These are phyloP conservation scores for Ethmia dodecea DNA, from an alignment of 2,888 invertebrate species.

Conservation along the genomic window DNA sequence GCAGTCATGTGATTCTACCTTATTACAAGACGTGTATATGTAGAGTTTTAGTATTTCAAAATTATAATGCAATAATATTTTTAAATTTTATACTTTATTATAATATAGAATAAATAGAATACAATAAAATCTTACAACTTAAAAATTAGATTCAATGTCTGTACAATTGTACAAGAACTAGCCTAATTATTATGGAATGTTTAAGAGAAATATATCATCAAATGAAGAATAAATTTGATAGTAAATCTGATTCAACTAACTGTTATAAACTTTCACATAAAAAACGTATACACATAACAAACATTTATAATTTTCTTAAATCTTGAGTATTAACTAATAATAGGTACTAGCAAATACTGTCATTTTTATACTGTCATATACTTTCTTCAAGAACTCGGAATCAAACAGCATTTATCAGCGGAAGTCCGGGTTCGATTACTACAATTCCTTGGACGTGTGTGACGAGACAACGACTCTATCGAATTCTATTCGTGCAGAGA, in stretches of 20 bases:
- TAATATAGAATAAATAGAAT: slow-evolving; percentile 11
- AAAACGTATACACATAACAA: slow-evolving; percentile 7
- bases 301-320: slow-evolving; percentile 13
- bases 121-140: slow-evolving; percentile 15
- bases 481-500: too few species aligned
- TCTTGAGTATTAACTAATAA: slow-evolving; percentile 41
- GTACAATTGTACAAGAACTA: slow-evolving; percentile 65
- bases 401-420: too few species aligned
- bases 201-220: neutral
- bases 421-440: too few species aligned
- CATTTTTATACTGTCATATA: slow-evolving; percentile 22
- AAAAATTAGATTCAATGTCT: slow-evolving; percentile 61
- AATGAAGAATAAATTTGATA: neutral
- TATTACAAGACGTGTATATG: too few species aligned
- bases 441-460: too few species aligned
- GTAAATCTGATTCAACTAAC: slow-evolving; percentile 3
- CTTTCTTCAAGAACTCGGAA: too few species aligned
- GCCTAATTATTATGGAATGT: slow-evolving; percentile 22
- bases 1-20: too few species aligned
- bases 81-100: slow-evolving; percentile 6
- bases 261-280: too few species aligned
- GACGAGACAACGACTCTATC: too few species aligned
- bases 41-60: neutral
- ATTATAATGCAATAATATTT: neutral
- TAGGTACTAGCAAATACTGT: slow-evolving; percentile 51